A percentile compares a stretch with the other conserved stretches of the same genome.
phyloP scores from a whole-genome alignment of 2,888 invertebrate species.

The Lochmaea crataegi region DNA sequence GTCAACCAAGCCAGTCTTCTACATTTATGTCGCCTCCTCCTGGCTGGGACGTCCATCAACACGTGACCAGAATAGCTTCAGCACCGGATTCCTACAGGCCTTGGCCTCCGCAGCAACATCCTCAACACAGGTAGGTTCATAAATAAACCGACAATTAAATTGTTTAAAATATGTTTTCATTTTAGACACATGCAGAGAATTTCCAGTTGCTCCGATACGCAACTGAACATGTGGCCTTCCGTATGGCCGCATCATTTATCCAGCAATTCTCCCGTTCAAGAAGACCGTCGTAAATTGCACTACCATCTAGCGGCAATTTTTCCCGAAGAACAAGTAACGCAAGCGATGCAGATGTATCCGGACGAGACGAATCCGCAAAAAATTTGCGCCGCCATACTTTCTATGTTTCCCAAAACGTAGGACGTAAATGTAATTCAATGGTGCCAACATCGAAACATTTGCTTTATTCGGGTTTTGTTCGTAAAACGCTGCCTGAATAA shows the following conservation, averaged over 20 bases:
- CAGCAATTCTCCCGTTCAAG: constrained; percentile 58
- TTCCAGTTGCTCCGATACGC: constrained; percentile 73
- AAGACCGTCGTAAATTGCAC: constrained; percentile 82
- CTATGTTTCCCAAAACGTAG: constrained; percentile 75
- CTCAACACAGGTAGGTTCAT: constrained; percentile 44
- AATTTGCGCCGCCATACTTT: constrained; percentile 87
- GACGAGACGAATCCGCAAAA: constrained; percentile 90
- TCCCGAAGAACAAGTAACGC: constrained; percentile 88
- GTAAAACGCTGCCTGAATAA: too few species aligned
- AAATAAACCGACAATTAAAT: not conserved
- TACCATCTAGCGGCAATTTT: constrained; percentile 93
- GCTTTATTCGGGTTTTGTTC: too few species aligned
- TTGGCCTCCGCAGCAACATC: constrained; percentile 64
- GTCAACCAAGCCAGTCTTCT: constrained; percentile 35
- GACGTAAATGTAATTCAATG: not conserved
- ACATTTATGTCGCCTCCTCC: constrained; percentile 51
- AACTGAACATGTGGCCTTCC: constrained; percentile 69
- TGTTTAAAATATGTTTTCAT: constrained; percentile 9
- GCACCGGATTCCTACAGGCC: constrained; percentile 75
- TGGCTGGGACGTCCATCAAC: constrained; percentile 66
- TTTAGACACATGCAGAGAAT: constrained; percentile 65
- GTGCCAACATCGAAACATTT: not conserved
- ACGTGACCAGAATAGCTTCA: constrained; percentile 80
- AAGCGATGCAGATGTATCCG: constrained; percentile 88
- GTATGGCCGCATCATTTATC: constrained; percentile 62